Percentiles rank a stretch among this genome's conserved stretches.
Conservation (phyloP, 2,888 invertebrate genomes). For the Panopea generosa region DNA sequence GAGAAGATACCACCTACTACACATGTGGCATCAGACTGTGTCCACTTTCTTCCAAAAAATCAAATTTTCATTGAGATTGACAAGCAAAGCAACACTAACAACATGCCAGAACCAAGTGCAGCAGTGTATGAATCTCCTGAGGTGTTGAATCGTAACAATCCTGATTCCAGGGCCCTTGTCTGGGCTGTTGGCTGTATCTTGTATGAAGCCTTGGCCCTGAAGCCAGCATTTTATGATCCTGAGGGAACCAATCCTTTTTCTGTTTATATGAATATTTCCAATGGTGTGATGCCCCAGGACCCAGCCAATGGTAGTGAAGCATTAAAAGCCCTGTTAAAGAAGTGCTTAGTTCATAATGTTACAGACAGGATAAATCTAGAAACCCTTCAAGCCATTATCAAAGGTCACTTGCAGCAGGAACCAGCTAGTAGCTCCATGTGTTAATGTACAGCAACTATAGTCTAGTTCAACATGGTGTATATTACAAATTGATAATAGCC, state of each 20-base stretch:
- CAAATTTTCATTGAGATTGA: constrained; percentile 49
- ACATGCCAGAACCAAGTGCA: constrained; percentile 11
- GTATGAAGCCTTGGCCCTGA: constrained; percentile 71
- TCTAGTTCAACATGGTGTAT: too few species aligned
- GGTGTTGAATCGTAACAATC: constrained; percentile 57
- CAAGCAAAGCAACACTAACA: constrained; percentile 16
- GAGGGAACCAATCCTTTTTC: constrained; percentile 64
- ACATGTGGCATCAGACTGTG: constrained; percentile 41
- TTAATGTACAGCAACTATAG: too few species aligned
- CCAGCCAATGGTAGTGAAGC: constrained; percentile 38
- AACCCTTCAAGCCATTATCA: too few species aligned
- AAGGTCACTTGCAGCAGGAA: too few species aligned
- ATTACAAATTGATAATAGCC: too few species aligned
- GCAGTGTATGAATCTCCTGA: constrained; percentile 73
- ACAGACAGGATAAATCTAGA: constrained; percentile 24
- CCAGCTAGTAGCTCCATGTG: too few species aligned
- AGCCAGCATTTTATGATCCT: constrained; percentile 69
- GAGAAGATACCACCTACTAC: constrained; percentile 25
- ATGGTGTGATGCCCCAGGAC: constrained; percentile 56
- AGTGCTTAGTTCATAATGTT: constrained; percentile 55
- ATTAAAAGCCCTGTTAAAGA: constrained; percentile 41
- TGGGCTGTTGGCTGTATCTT: constrained; percentile 74
- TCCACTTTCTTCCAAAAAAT: constrained; percentile 41
- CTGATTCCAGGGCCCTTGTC: constrained; percentile 58
- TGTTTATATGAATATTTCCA: constrained; percentile 66